phyloP scores from a whole-genome alignment of 2,888 invertebrate species.

The Leucania comma region DNA sequence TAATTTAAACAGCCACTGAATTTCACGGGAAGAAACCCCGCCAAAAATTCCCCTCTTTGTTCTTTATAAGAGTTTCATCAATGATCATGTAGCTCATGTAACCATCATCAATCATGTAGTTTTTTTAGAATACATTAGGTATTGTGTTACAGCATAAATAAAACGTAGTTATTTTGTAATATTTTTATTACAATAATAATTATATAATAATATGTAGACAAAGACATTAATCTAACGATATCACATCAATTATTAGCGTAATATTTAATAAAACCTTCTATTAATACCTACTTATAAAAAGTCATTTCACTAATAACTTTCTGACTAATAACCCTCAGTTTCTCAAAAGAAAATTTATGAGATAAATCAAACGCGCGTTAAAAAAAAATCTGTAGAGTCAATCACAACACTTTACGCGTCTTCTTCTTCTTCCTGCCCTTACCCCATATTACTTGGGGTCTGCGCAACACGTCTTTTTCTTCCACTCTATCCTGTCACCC shows the following conservation, averaged over 20 bases:
- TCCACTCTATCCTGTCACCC: too few species aligned
- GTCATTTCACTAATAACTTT: slow-evolving; percentile 6
- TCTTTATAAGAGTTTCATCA: too few species aligned
- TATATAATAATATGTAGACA: slow-evolving; percentile 19
- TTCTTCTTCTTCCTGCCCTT: too few species aligned
- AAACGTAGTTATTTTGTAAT: slow-evolving; percentile 23
- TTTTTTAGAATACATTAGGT: not conserved
- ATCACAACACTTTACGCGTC: too few species aligned
- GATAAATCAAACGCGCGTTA: not conserved
- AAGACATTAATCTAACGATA: slow-evolving; percentile 39
- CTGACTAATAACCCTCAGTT: not conserved
- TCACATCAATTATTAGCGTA: slow-evolving; percentile 51
- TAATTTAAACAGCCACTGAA: too few species aligned
- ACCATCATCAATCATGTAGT: not conserved
- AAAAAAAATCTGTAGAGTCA: not conserved
- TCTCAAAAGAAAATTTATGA: not conserved
- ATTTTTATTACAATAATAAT: slow-evolving; percentile 20
- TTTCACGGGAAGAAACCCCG: too few species aligned
- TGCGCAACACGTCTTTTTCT: too few species aligned
- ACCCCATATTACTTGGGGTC: too few species aligned
- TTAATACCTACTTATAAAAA: slow-evolving; percentile 6
- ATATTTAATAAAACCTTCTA: slow-evolving; percentile 11
- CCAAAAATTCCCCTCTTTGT: too few species aligned
- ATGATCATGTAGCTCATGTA: too few species aligned
- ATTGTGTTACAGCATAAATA: slow-evolving; percentile 5